Base-by-base conservation (phyloP, 1,140 invertebrate species). In the Drosophila kurseongensis region DNA sequence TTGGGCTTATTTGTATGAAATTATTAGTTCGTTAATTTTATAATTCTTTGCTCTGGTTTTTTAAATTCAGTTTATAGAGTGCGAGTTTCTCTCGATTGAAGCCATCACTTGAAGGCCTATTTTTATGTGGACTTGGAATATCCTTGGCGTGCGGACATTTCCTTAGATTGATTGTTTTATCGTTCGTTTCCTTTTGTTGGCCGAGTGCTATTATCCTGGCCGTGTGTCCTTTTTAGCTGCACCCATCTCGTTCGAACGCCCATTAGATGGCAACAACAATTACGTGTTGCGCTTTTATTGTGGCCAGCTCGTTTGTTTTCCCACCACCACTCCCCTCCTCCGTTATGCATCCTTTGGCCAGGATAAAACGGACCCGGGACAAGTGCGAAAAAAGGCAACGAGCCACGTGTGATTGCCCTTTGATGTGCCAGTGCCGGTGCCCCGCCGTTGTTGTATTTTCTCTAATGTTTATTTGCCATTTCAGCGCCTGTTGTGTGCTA, bases 261-360 rank as follows among this genome's bases (percentile, higher is more conserved):
- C 69, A 72, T 60, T 72, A 61, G 18, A 40, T 23, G 60, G 66
- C 57, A 72, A 54, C 66, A 80, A 77, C 81, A 85, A 80, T 80
- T 85, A 85, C 81, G 81, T 85, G 81, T 84, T 84, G 81, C 81
- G 77, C 81, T 80, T 84, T 85, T 85, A 85, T 85, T 80, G 80
- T 48, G 69, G 52, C 75, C 42, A 44, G 14, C 44, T 41, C n/a
- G 41, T 61, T 45, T 40, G 35, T 50, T 48, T 51, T n/a, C 0
- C n/a, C 8, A 8, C 2, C 16, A n/a, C 41, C 18, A 18, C 18
- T n/a, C 8, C 47, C 14, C 12, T 55, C 8, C 35, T n/a, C 7
- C 13, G 14, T 6, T 47, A 57, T 62, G 57, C 62, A 47, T 65
- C 68, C 77, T 47, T 79, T 68, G 69, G 57, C 38, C 73, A n/a